Evolutionary conservation across 2,113 vertebrate genomes (phyloP), one percentile per base, ranked within the genome.

Genomic region (Polypterus senegalus): DNA sequence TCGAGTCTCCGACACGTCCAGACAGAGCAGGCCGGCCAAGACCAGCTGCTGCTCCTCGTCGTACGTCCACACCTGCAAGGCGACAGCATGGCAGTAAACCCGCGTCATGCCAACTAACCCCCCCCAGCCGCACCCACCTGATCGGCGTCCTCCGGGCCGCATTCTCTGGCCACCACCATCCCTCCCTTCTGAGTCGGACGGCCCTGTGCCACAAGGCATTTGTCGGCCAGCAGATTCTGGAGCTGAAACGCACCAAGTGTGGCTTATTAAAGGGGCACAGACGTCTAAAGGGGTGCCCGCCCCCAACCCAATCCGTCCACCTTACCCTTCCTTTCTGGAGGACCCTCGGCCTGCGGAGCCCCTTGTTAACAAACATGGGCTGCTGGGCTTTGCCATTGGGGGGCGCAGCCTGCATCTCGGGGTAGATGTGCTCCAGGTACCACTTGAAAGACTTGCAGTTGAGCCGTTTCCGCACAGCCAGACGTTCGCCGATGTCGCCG

Each of bases 391-490:
- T 94, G 77, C 85, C 89, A 48, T 91, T 84, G 9, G 85, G 76
- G 49, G 90, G 83, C 3, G 76, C 73, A 3, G 89, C 67, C 76
- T 94, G 91, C 93, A 99, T 99, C 80, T 99, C 94, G 0, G 96
- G 96, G 70, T 98, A 99, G 27, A 99, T 69, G 2, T 84, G 90
- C 73, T 98, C 92, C 70, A 99, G 82, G 68, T 96, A 99, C 96
- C 96, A 99, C 51, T 83, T 86, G 64, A 99, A 99, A 0, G 93
- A 88, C 45, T 69, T 90, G 63, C 96, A 99, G 60, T 88, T 85
- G 70, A 98, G 63, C 49, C 69, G 86, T 70, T 80, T 80, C 62
- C 96, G 82, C 74, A 99, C 0, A 1, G 86, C 87, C 46, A 91
- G 67, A 0, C 94, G 92, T 58, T 95, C 91, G 0, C 87, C 82